Conservation (phyloP, 1,140 invertebrate species). For the Pseudomyrmex sp. region DNA sequence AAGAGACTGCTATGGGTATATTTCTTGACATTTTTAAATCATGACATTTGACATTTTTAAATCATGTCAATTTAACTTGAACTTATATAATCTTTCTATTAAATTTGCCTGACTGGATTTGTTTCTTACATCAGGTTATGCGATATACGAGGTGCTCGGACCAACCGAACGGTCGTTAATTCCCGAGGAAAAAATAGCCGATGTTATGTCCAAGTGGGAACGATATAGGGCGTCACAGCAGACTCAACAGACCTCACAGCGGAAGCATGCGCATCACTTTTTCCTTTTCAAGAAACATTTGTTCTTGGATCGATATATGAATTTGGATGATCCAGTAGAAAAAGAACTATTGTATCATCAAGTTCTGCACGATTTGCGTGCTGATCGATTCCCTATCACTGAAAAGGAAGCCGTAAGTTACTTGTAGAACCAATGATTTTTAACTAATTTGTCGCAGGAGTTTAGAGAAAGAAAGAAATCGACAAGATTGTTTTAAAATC, state of each 20-base stretch:
- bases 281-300: conserved; percentile 97
- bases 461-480: no score
- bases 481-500: no score
- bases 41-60: conserved; percentile 10
- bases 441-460: no score
- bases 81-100: neutral
- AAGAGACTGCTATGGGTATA: conserved; percentile 91
- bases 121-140: conserved; percentile 87
- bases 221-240: conserved; percentile 89
- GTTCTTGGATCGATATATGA: conserved; percentile 94
- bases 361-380: conserved; percentile 94
- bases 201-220: conserved; percentile 98
- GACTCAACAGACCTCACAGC: conserved; percentile 80
- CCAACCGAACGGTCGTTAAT: conserved; percentile 93
- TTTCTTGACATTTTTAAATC: conserved; percentile 9
- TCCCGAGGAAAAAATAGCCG: conserved; percentile 95
- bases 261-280: conserved; percentile 87
- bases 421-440: neutral
- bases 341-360: conserved; percentile 99
- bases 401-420: conserved; percentile 96
- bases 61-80: neutral
- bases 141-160: conserved; percentile 93
- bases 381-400: conserved; percentile 95
- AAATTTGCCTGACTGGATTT: neutral
- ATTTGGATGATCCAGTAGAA: conserved; percentile 94